These are phyloP conservation scores for Aphidius colemani DNA, from an alignment of 2,888 invertebrate species.

Conservation along the genomic window DNA sequence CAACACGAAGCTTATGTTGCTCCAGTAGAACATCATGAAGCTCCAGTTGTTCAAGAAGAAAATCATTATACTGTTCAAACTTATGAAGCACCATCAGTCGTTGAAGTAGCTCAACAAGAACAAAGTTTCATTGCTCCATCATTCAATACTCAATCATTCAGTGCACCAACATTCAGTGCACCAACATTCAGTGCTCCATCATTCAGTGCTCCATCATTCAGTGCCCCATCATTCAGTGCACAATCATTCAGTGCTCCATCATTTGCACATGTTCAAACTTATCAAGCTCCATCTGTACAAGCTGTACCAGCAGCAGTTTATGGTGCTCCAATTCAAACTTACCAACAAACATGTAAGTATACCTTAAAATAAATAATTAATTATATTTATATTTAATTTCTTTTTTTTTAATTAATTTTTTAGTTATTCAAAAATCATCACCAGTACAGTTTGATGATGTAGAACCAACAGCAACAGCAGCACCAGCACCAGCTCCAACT, in stretches of 20 bases:
- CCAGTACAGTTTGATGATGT: not conserved
- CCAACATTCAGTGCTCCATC: constrained; percentile 18
- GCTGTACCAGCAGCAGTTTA: constrained; percentile 15
- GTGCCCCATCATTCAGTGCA: not conserved
- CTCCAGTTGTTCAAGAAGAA: too few species aligned
- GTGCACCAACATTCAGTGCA: constrained; percentile 13
- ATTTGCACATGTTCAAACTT: constrained; percentile 8
- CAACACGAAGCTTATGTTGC: not conserved
- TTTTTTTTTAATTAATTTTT: constrained; percentile 7
- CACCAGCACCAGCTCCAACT: constrained; percentile 1
- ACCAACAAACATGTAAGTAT: too few species aligned
- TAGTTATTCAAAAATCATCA: constrained; percentile 15
- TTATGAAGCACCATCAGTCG: not conserved
- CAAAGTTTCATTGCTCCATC: not conserved
- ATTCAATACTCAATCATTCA: constrained; percentile 5
- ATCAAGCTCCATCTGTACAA: constrained; percentile 17
- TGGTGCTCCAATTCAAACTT: constrained; percentile 17
- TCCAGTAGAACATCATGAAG: too few species aligned
- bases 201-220: too few species aligned
- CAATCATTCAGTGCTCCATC: not conserved
- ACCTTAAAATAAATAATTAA: not conserved
- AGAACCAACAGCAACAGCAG: constrained; percentile 1
- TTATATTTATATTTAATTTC: not conserved
- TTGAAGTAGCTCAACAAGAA: too few species aligned
- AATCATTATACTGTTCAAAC: not conserved